Percentiles rank a stretch among this genome's conserved stretches.
These are phyloP conservation scores for Andrena hattorfiana DNA, from an alignment of 2,888 invertebrate species.

Conservation along the genomic window DNA sequence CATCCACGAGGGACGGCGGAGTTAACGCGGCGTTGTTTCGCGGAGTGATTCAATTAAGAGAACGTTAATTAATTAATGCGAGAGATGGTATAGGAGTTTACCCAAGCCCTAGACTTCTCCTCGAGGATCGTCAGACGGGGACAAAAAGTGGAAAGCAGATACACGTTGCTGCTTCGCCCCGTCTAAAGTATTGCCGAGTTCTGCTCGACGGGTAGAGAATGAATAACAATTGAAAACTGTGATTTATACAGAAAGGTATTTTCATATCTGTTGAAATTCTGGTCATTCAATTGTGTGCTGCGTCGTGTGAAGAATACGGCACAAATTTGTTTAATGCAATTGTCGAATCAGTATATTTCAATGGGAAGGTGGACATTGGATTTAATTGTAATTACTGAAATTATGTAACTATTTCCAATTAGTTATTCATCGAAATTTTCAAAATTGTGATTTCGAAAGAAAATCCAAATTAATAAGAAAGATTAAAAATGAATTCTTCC, in stretches of 20 bases:
- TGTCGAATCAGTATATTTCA: neutral
- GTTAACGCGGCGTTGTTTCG: slow-evolving; percentile 69
- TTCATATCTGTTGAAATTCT: neutral
- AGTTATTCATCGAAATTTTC: too few species aligned
- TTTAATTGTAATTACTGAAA: too few species aligned
- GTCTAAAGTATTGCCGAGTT: slow-evolving; percentile 20
- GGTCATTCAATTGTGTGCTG: neutral
- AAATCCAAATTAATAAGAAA: too few species aligned
- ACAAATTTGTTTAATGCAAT: neutral
- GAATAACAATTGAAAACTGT: neutral
- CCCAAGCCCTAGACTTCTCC: slow-evolving; percentile 54
- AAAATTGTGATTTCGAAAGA: too few species aligned
- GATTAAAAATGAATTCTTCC: too few species aligned
- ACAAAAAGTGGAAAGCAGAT: slow-evolving; percentile 52
- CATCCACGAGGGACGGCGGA: slow-evolving; percentile 55
- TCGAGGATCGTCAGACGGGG: slow-evolving; percentile 45
- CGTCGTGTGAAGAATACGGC: neutral
- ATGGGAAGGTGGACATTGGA: too few species aligned
- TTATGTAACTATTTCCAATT: too few species aligned
- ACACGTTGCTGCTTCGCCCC: slow-evolving; percentile 12
- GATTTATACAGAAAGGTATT: neutral
- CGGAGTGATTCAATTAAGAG: slow-evolving; percentile 75
- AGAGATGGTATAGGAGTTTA: slow-evolving; percentile 61
- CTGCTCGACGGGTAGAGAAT: neutral
- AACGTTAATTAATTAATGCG: slow-evolving; percentile 77